These are phyloP conservation scores for Aramus guarauna DNA, from an alignment of 2,113 vertebrate species.

Conservation along the genomic window DNA sequence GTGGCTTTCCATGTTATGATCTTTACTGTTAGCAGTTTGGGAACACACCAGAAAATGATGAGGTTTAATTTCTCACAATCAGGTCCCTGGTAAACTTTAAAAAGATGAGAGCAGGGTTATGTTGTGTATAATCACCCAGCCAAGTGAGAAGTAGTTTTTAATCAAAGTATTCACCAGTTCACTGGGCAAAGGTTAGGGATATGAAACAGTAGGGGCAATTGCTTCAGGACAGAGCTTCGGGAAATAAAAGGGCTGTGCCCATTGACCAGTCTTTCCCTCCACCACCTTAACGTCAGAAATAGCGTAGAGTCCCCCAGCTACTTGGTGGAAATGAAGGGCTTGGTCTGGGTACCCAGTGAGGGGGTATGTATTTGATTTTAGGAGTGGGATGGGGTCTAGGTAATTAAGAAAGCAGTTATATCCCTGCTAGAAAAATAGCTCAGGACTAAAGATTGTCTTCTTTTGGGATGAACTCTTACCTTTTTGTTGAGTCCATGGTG, in stretches of 20 bases:
- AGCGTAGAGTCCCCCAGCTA: neutral
- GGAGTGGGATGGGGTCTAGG: neutral
- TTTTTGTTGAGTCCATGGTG: neutral
- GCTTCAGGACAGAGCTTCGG: neutral
- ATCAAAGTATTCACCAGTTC: neutral
- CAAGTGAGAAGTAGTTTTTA: neutral
- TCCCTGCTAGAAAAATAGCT: neutral
- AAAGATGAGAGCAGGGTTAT: neutral
- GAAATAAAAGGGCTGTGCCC: neutral
- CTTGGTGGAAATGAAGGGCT: neutral
- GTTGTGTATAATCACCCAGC: neutral
- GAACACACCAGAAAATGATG: neutral
- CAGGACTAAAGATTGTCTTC: neutral
- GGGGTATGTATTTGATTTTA: neutral
- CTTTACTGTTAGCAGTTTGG: neutral
- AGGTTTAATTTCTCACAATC: neutral
- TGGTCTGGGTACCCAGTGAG: neutral
- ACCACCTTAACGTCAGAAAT: neutral
- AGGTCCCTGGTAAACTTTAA: neutral
- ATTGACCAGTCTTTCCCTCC: neutral
- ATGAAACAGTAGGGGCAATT: neutral
- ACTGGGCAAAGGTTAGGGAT: neutral
- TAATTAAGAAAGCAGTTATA: neutral
- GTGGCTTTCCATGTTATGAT: neutral
- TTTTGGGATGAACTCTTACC: neutral